Evolutionary conservation across 2,797 vertebrate genomes (phyloP), one percentile per base, ranked within the genome.

Genomic region (Intellagama lesueurii): DNA sequence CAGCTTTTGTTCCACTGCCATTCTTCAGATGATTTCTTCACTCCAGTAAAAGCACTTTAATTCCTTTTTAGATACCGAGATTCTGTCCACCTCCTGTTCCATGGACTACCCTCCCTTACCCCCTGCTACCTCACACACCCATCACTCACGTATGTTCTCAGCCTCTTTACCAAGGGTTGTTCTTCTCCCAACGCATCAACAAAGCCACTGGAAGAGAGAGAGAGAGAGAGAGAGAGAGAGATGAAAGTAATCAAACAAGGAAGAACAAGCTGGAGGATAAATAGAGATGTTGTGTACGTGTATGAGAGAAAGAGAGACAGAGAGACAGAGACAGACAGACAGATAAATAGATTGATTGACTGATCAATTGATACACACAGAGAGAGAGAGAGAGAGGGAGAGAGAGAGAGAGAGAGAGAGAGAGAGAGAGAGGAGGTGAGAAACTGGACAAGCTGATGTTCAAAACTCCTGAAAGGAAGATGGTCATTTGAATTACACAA

Each of bases 21-120:
- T 97, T 97, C 96, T 97, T 96, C 93, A 95, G 95, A 95, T 97
- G 97, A 97, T 97, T 97, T 97, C 96, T 97, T 97, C 97, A 97
- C 96, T 97, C 94, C 89, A 94, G 96, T 95, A 96, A 97, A 97
- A 97, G 97, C 91, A 86, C 96, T 96, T 97, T 97, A 97, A 97
- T 97, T 97, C 97, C 96, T 96, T 97, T 98, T 97, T 97, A 97
- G 96, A 96, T 95, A 97, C 96, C 86, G 95, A 97, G 96, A 97
- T 97, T 97, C 95, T 91, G 92, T 96, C 96, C 96, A 96, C 95
- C 96, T 96, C 96, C 96, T 95, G 70, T 86, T 52, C 83, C 49
- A 35, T 93, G 94, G 93, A 93, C 94, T 17, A 87, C 85, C 92
- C 94, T 94, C 94, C 32, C 76, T 40, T 26, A 40, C 80, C 90